Evolutionary conservation across 2,888 invertebrate species (phyloP).

Genomic region (Drosophila mayaguana): DNA sequence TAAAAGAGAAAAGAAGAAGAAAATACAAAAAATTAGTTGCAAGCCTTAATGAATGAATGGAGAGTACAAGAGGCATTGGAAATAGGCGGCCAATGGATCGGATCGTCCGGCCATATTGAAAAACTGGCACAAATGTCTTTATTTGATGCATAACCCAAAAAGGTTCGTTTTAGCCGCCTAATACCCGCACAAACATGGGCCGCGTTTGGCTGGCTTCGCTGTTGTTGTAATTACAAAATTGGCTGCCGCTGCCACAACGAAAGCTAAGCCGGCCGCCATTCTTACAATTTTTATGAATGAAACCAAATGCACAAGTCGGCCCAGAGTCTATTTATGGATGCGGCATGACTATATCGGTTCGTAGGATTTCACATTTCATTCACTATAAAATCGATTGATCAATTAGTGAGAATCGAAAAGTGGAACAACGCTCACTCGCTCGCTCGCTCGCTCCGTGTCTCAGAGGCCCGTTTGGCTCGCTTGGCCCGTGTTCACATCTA

Average conservation of each 20-base stretch:
- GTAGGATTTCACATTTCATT: conserved; percentile 77
- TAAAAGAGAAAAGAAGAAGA: conserved; percentile 61
- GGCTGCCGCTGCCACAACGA: conserved; percentile 59
- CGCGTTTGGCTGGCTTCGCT: conserved; percentile 21
- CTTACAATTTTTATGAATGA: conserved; percentile 74
- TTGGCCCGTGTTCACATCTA: conserved; percentile 48
- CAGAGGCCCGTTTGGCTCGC: neutral
- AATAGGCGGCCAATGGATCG: conserved; percentile 31
- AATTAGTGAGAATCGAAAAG: conserved; percentile 73
- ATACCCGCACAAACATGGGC: conserved; percentile 38
- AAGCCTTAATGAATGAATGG: conserved; percentile 29
- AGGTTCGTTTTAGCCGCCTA: conserved; percentile 51
- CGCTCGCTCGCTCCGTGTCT: neutral
- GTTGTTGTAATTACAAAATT: conserved; percentile 75
- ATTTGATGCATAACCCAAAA: conserved; percentile 52
- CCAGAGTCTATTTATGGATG: conserved; percentile 63
- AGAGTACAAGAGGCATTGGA: conserved; percentile 16
- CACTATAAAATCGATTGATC: conserved; percentile 69
- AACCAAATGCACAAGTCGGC: conserved; percentile 55
- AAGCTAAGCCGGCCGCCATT: conserved; percentile 48
- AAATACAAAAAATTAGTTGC: conserved; percentile 52
- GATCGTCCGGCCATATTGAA: conserved; percentile 38
- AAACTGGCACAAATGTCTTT: conserved; percentile 77
- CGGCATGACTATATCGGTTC: conserved; percentile 52
- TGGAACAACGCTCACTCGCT: conserved; percentile 50